Percentiles rank a stretch among this genome's conserved stretches.
Conservation (phyloP, 2,113 vertebrate species). For the Brienomyrus longianalis region DNA sequence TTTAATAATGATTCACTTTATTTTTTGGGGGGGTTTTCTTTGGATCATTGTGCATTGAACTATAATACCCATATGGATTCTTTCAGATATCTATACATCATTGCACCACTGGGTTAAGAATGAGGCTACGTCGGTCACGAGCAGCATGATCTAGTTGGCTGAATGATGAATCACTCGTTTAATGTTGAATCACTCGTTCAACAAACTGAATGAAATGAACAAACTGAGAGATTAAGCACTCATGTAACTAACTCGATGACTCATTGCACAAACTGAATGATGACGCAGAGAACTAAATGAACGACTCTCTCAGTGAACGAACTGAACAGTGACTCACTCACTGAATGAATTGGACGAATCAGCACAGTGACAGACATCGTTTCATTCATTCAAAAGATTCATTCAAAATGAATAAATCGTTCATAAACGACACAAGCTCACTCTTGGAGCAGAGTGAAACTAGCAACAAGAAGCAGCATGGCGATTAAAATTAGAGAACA, state of each 20-base stretch:
- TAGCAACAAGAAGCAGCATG: neutral
- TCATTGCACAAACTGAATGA: neutral
- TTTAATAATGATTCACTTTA: neutral
- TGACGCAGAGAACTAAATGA: neutral
- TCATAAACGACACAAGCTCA: neutral
- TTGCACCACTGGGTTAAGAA: neutral
- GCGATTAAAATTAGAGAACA: neutral
- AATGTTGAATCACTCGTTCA: neutral
- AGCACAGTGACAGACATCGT: neutral
- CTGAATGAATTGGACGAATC: neutral
- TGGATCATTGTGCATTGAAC: neutral
- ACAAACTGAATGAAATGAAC: neutral
- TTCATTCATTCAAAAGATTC: neutral
- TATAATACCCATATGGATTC: neutral
- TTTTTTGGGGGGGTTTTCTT: neutral
- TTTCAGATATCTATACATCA: neutral
- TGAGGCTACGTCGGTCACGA: neutral
- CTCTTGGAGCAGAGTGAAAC: neutral
- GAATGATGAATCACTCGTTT: neutral
- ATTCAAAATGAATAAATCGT: neutral
- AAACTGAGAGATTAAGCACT: neutral
- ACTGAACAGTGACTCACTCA: neutral
- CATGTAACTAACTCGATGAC: neutral
- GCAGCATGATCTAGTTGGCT: neutral
- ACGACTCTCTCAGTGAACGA: neutral